Base-by-base conservation (phyloP, 2,888 invertebrate species). In the Physocephala rufipes region DNA sequence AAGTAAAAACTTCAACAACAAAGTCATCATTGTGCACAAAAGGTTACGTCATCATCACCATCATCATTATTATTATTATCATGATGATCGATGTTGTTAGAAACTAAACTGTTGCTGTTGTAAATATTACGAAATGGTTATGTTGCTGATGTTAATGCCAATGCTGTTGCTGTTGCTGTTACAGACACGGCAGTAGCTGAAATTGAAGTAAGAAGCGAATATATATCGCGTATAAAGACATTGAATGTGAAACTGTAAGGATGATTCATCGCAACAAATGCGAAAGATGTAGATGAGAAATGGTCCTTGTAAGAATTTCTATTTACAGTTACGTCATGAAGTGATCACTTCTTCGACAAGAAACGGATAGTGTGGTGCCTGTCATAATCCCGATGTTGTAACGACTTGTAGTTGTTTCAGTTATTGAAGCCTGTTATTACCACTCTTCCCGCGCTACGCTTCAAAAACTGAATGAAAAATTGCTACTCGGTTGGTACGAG, bases 241-340 rank as follows among this genome's bases (percentile, higher is more conserved):
- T 58, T 58, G 62, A 19, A 62, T 36, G 9, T 4, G 5, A 36
- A 36, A 9, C 36, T 15, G 58, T 3, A 58, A 21, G 30, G 15
- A 24, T 13, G 4, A 15, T n/a, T 63, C 19, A 45, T 63, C 26
- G 16, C 43, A 21, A 16, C 63, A 28, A 24, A 67, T n/a, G 61
- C 62, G 24, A 51, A 68, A 53, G 68, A 30, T 62, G 61, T 55
- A 62, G 61, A 51, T 68, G 51, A 61, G 68, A 68, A 68, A 68
- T 68, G 62, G 51, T 68, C 53, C 68, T 68, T 68, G 68, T 30
- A 61, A 68, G 61, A 62, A 68, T 61, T 68, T 68, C 62, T 68
- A 68, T 68, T 68, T 68, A 68, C 68, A 68, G 68, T 68, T 68
- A 36, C 47, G 61, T 51, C 51, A 62, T 24, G 59, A 28, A 67